Conservation (phyloP, 2,113 vertebrate species). For the Hemiprocne comata region DNA sequence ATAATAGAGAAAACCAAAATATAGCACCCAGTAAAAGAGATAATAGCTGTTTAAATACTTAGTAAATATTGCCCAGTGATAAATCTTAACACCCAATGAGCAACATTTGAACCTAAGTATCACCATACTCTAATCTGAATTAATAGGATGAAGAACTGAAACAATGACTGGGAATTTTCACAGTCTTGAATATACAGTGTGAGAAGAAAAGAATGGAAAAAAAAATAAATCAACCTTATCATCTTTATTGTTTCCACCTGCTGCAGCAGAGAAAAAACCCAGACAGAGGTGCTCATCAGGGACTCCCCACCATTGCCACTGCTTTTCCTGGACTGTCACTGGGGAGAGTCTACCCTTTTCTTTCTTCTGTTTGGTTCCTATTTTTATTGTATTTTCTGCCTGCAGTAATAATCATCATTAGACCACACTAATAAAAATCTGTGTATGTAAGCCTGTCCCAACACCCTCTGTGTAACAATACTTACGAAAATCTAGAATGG, state of each 20-base stretch:
- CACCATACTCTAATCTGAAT: neutral
- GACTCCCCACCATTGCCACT: neutral
- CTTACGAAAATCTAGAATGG: neutral
- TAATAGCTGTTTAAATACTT: neutral
- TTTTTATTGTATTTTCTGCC: neutral
- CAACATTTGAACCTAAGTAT: neutral
- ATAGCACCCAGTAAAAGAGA: neutral
- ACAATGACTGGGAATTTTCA: neutral
- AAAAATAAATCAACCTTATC: neutral
- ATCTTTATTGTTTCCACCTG: neutral
- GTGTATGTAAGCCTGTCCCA: neutral
- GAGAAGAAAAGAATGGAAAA: too few relatives aligned
- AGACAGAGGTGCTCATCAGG: neutral
- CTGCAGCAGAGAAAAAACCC: neutral
- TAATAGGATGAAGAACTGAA: neutral
- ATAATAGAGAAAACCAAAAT: neutral
- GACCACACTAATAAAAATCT: neutral
- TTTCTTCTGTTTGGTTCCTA: neutral
- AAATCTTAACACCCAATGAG: neutral
- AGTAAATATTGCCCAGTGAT: neutral
- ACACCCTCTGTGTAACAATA: neutral
- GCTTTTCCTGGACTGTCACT: neutral
- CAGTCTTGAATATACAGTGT: neutral
- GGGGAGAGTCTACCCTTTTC: neutral
- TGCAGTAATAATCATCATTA: neutral